Evolutionary conservation across 2,113 vertebrate genomes (phyloP).

Genomic region (Sakesphorus luctuosus): DNA sequence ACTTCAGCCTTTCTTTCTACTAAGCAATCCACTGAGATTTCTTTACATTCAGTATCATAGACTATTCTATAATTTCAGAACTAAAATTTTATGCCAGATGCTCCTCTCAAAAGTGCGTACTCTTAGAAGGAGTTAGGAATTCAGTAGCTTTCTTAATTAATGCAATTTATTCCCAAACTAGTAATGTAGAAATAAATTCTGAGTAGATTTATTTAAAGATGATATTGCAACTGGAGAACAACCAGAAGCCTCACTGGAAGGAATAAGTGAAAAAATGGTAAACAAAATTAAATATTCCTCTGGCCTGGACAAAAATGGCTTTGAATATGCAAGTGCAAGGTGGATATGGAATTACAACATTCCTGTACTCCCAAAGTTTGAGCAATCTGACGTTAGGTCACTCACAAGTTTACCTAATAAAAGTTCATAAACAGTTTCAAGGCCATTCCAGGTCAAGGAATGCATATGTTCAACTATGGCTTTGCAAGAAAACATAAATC

Average conservation of each 20-base stretch:
- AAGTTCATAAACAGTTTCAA: background rate
- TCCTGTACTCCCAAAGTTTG: background rate
- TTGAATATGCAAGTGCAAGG: background rate
- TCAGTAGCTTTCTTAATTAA: background rate
- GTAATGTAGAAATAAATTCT: background rate
- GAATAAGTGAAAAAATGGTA: background rate
- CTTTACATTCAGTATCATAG: background rate
- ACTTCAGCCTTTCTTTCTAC: background rate
- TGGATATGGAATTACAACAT: background rate
- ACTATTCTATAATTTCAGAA: background rate
- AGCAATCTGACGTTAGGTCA: background rate
- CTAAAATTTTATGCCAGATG: background rate
- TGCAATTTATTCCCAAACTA: background rate
- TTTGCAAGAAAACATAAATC: background rate
- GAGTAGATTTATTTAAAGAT: background rate
- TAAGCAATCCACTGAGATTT: background rate
- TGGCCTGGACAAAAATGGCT: background rate
- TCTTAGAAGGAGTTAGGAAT: background rate
- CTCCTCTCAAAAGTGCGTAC: background rate
- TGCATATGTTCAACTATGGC: accelerated
- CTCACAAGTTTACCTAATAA: background rate
- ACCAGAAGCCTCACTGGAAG: background rate
- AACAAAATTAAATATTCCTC: background rate
- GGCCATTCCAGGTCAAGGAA: background rate
- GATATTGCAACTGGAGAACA: background rate